A percentile compares a stretch with the other conserved stretches of the same genome.
Conservation (phyloP, 2,888 invertebrate genomes). For the Drosophila leonis region DNA sequence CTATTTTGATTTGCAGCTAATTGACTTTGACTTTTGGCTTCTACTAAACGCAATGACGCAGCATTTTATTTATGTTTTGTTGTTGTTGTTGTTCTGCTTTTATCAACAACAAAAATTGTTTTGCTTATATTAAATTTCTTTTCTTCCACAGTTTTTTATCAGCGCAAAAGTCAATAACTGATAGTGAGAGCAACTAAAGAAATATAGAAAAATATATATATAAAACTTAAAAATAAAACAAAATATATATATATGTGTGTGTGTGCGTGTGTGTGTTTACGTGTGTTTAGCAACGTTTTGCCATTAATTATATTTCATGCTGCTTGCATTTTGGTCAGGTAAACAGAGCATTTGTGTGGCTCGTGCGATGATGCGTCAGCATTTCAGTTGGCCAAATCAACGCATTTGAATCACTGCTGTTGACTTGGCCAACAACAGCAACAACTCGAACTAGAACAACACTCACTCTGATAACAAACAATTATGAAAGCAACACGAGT, state of each 20-base stretch:
- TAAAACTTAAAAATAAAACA: constrained; percentile 55
- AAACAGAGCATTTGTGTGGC: constrained; percentile 23
- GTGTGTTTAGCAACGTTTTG: constrained; percentile 43
- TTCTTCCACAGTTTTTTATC: constrained; percentile 41
- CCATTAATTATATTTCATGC: constrained; percentile 5
- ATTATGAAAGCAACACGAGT: constrained; percentile 57
- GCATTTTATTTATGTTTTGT: constrained; percentile 27
- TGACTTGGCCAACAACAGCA: constrained; percentile 5
- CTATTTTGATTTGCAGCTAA: constrained; percentile 28
- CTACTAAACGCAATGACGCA: constrained; percentile 50
- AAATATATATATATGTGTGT: constrained; percentile 1
- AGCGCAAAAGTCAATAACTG: constrained; percentile 76
- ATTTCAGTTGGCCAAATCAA: constrained; percentile 25
- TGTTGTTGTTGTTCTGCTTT: neutral
- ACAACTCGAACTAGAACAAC: constrained; percentile 1
- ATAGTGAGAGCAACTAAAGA: constrained; percentile 46
- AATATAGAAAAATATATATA: constrained; percentile 4
- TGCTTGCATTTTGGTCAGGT: constrained; percentile 21
- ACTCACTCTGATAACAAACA: constrained; percentile 45
- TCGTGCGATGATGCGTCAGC: constrained; percentile 34
- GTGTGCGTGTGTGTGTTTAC: constrained; percentile 32
- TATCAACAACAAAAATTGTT: constrained; percentile 58
- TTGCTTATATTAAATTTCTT: constrained; percentile 14
- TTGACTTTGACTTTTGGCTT: constrained; percentile 31
- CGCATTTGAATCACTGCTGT: constrained; percentile 39